Evolutionary conservation across 2,113 vertebrate species (phyloP), one percentile per base, ranked within the genome.

Genomic region (Phocoena phocoena): DNA sequence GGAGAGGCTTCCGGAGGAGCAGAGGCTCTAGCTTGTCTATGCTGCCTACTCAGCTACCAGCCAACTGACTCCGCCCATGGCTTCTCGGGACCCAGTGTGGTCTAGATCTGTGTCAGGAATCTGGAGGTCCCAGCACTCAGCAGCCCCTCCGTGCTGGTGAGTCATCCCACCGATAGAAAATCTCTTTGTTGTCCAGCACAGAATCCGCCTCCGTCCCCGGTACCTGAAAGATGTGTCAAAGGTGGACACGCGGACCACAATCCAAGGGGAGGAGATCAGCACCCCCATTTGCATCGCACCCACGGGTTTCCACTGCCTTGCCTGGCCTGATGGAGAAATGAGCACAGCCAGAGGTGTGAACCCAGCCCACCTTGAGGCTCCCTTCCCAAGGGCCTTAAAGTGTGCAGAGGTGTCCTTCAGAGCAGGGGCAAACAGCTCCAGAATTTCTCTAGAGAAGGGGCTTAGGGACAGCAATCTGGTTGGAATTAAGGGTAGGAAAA

Each of bases 261-360:
- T 99, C 28, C 99, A 99, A 84, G 99, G 99, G 2, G 98, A 97
- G 0, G 99, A 99, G 97, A 99, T 99, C 98, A 99, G 98, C 91
- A 99, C 99, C 67, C 99, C 99, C 1, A 99, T 99, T 4, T 99
- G 99, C n/a, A 99, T 99, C 0, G 99, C 99, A 0, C 99, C 99
- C 0, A 99, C 99, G 0, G 99, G 99, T 44, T 99, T 99, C 88
- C 99, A 99, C 96, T 99, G 99, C 73, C 97, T 99, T 17, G 99
- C 99, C 47, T 99, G 99, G 99, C 99, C 99, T 1, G 99, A 99
- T 44, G 99, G 99, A 44, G 99, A 99, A 98, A 96, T 99, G 98
- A 99, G 99, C 97, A 99, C 99, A 53, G 99, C 99, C 88, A 99
- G 99, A 97, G 99, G 99, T 99, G 98, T 1, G 70, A 44, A 1